Percentiles rank a stretch among this genome's conserved stretches.
Conservation (phyloP, 2,888 invertebrate genomes). For the Ashinkailepas kermadecensis region DNA sequence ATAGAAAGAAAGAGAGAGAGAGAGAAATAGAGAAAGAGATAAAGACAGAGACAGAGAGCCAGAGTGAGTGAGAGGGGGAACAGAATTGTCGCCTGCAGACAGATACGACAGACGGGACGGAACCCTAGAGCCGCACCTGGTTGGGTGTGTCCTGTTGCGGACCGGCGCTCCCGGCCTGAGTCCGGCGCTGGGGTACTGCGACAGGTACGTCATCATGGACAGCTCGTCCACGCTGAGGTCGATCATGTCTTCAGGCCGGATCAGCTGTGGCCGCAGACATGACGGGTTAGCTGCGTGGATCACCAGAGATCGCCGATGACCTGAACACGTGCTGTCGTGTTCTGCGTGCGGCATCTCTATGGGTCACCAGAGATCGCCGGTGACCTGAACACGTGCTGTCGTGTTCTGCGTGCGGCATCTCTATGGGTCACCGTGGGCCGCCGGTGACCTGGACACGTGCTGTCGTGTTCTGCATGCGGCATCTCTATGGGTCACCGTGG, state of each 20-base stretch:
- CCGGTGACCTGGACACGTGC: too few relatives aligned
- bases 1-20: background rate
- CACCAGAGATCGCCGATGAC: too few relatives aligned
- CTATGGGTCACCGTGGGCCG: too few relatives aligned
- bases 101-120: background rate
- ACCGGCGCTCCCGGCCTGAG: conserved; percentile 71
- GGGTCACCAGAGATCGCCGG: too few relatives aligned
- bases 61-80: background rate
- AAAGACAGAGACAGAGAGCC: background rate
- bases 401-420: too few relatives aligned
- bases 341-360: too few relatives aligned
- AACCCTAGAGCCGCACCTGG: conserved; percentile 51
- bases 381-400: too few relatives aligned
- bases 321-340: too few relatives aligned
- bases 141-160: conserved; percentile 66
- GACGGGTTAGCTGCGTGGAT: too few relatives aligned
- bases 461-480: too few relatives aligned
- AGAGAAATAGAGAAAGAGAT: background rate
- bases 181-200: conserved; percentile 83
- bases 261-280: conserved; percentile 49
- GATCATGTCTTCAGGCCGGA: conserved; percentile 81
- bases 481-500: too few relatives aligned
- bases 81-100: background rate
- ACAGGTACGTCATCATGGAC: conserved; percentile 90
- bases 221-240: conserved; percentile 86